Evolutionary conservation across 2,113 vertebrate species (phyloP), one percentile per base, ranked within the genome.

Genomic region (Anolis sagrei): DNA sequence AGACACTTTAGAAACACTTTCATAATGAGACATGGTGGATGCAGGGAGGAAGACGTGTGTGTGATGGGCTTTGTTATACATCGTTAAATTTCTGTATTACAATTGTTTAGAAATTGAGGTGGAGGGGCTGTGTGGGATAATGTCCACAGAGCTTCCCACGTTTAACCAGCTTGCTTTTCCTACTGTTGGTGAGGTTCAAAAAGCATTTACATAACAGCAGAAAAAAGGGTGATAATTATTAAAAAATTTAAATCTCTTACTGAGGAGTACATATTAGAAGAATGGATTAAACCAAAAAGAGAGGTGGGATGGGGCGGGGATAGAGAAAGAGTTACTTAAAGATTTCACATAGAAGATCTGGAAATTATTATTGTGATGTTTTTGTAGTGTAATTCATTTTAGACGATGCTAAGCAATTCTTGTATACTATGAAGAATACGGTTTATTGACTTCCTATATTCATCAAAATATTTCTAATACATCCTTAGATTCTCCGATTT

Each of bases 351-450:
- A 76, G 84, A 91, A 81, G 76, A 82, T 84, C 27, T 90, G 66
- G 7, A 66, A 76, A 21, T 1, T 49, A 72, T 83, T 91, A 7
- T 91, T 89, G 83, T 76, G 88, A 82, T 74, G 87, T 85, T 90
- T 87, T 91, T 89, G 88, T 81, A 79, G 87, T 92, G 85, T 83
- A 92, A 92, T 79, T 94, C 32, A 48, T 13, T 1, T 76, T 49
- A 85, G 88, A 84, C 89, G 19, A 10, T 51, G 91, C 81, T 82
- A 89, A 68, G 66, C 62, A 82, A 69, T 62, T 77, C 83, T 21
- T 54, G 51, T 89, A 87, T 91, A 88, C 49, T 82, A 74, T 13
- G 85, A 92, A 75, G 13, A 2, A 9, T 84, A 75, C 84, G 81
- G 49, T 80, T 87, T 87, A 78, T 90, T 90, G 91, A 89, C 91